Evolutionary conservation across 2,888 invertebrate genomes (phyloP), one percentile per base, ranked within the genome.

Genomic region (Melitaea athalia): DNA sequence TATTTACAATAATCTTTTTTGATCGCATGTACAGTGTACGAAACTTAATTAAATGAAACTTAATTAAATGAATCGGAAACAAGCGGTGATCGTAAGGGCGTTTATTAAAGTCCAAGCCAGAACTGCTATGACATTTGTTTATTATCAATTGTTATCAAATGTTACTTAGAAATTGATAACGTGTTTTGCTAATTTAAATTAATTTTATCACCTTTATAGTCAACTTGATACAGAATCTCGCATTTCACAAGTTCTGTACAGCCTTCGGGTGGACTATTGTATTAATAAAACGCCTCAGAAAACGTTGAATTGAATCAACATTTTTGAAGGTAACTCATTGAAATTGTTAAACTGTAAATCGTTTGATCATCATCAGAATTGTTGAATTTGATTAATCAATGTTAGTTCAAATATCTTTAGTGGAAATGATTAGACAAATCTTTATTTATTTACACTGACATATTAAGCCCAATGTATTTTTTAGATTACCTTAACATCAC

Each of bases 261-360:
- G 84, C 84, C 78, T 78, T 76, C 72, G 77, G 82, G 84, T 80
- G 79, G 84, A 84, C 84, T 83, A 76, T 80, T 80, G 77, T 75
- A 76, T 75, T 74, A 79, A 85, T 83, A 84, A 89, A 91, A 89
- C 92, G 90, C 92, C 92, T 92, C 92, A 92, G 80, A 89, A 92
- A 92, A 92, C 83, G 87, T 92, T 92, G 89, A 87, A 85, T 83
- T 76, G 14, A 81, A 87, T 91, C 91, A 92, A 92, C 91, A 86
- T 88, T 91, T 90, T 87, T 92, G 92, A 92, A 92, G 89, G 92
- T 92, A 91, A 88, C 87, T 87, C 79, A 15, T 76, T 79, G 83
- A 82, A 85, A 80, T 83, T 80, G 79, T 77, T 73, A 77, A 69
- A 50, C 62, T 68, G 67, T 62, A 52, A 64, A 42, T 52, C 47